Evolutionary conservation across 2,797 vertebrate genomes (phyloP).

Genomic region (Sciaenops ocellatus): DNA sequence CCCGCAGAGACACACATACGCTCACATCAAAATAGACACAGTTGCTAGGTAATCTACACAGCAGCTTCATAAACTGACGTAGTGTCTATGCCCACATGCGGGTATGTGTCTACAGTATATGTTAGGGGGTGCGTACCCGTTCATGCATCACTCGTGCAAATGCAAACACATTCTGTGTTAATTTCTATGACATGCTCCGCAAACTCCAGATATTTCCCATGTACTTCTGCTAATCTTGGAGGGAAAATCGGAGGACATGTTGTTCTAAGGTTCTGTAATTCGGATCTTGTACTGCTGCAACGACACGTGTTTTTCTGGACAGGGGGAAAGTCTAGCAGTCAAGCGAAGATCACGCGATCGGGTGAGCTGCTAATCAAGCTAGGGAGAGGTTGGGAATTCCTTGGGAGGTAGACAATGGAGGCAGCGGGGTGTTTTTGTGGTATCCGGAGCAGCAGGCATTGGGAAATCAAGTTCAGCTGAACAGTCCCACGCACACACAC

Average conservation of each 20-base stretch:
- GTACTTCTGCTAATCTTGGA: slow-evolving; percentile 16
- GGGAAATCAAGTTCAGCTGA: slow-evolving; percentile 69
- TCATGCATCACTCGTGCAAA: slow-evolving; percentile 13
- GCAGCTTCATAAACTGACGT: slow-evolving; percentile 25
- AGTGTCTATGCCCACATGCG: slow-evolving; percentile 16
- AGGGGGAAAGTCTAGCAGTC: slow-evolving; percentile 48
- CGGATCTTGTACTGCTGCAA: slow-evolving; percentile 31
- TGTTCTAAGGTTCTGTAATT: slow-evolving; percentile 47
- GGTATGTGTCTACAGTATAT: background rate
- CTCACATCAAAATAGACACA: slow-evolving; percentile 31
- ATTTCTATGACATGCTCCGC: background rate
- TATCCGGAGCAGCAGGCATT: slow-evolving; percentile 68
- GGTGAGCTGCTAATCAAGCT: slow-evolving; percentile 70
- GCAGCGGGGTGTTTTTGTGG: slow-evolving; percentile 62
- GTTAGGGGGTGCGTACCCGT: background rate
- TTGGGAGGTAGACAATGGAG: slow-evolving; percentile 63
- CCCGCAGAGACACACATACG: slow-evolving; percentile 20
- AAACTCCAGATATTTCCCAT: slow-evolving; percentile 17
- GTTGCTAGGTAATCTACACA: slow-evolving; percentile 48
- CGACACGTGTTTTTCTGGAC: slow-evolving; percentile 64
- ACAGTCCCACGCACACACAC: slow-evolving; percentile 28
- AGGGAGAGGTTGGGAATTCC: slow-evolving; percentile 68
- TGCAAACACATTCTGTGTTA: slow-evolving; percentile 2
- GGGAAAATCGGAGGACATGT: slow-evolving; percentile 13
- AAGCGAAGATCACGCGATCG: slow-evolving; percentile 53